Evolutionary conservation across 1,140 invertebrate species (phyloP), one percentile per base, ranked within the genome.

Genomic region (Gyrodactylus bullatarudis): DNA sequence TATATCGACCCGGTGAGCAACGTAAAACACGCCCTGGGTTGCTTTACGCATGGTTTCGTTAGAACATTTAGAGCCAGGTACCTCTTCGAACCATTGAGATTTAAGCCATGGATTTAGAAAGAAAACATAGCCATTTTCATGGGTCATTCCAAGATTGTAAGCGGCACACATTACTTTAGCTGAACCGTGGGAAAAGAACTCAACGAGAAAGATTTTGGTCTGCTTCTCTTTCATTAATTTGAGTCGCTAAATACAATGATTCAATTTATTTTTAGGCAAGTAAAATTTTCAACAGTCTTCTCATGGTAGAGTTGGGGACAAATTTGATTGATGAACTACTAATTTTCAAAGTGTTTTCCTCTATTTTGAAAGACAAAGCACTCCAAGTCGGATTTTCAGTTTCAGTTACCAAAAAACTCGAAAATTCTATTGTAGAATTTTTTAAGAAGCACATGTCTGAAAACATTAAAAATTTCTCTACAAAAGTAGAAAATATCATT

Each of bases 21-120:
- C n/a, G 34, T 54, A 54, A n/a, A 54, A 54, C 8, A 54, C n/a
- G 34, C 34, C 34, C 8, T 8, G n/a, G 34, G 34, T n/a, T 54
- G 34, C 34, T 54, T 54, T 54, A n/a, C 8, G 8, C 34, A 54
- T 54, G 8, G 8, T 8, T n/a, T 8, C n/a, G 34, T 8, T 16
- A 54, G 8, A 16, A 54, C 34, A 54, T n/a, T 54, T n/a, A 16
- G 34, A n/a, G 8, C 8, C n/a, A n/a, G 34, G 8, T 8, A 54
- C n/a, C 1, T 25, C n/a, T 1, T 19, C 1, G 23, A 23, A 16
- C 70, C 70, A 71, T 20, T 71, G 23, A 26, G 8, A 23, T 1
- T 24, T 24, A 21, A 71, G 21, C 70, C 70, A 71, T 1, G 70
- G 70, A 71, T 71, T 71, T 24, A 71, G 24, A 26, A 71, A 71